Base-by-base conservation (phyloP, 2,113 vertebrate genomes). In the Epinephelus lanceolatus region DNA sequence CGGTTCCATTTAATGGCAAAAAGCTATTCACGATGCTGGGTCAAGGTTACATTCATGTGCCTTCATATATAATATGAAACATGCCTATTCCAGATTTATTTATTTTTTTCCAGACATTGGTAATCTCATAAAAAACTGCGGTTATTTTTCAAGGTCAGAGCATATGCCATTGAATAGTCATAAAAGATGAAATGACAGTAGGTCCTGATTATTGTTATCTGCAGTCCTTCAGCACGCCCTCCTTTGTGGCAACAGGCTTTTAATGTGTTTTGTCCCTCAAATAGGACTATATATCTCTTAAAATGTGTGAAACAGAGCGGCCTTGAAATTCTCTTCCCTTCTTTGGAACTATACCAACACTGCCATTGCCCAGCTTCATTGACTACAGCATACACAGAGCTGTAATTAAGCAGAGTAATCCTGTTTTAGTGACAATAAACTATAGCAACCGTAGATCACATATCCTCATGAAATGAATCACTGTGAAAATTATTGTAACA, bases 401-500 rank as follows among this genome's bases (percentile, higher is more conserved):
- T 78, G 85, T 86, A 86, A 92, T 92, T 83, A 86, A 80, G 87
- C 60, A 17, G 49, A 71, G 76, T 89, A 94, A 86, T 89, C 84
- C 71, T 80, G 75, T 88, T 91, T 69, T 66, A 55, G 68, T 78
- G 79, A 91, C 88, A 91, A 88, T 88, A 80, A 91, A 87, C 78
- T 84, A 65, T 23, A 70, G 81, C 70, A 80, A 33, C 75, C 83
- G 55, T 88, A 85, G 74, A 91, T 91, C 80, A 89, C 86, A 88
- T 65, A 83, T 81, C 69, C 75, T 77, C 40, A 52, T 76, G 55
- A 90, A 91, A 83, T 87, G 78, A 88, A 89, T 91, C 55, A 62
- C 73, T 69, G 78, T 89, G 75, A 70, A 85, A 85, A 88, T 81
- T 45, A 87, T 87, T 87, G 67, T 67, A 78, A 69, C 77, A 86